These are phyloP conservation scores for Manduca sexta DNA, from an alignment of 1,140 invertebrate genomes.

Conservation along the genomic window DNA sequence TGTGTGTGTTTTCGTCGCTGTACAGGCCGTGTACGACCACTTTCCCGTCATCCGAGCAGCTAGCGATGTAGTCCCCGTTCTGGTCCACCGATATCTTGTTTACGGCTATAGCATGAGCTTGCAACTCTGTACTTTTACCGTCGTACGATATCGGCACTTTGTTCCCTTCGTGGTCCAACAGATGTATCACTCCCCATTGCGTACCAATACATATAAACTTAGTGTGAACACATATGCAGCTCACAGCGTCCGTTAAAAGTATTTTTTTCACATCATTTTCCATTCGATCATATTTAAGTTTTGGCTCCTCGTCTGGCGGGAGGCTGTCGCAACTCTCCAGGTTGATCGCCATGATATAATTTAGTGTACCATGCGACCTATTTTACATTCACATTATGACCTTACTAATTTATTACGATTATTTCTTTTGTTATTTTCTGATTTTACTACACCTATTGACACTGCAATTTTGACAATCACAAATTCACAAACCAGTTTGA, in stretches of 20 bases:
- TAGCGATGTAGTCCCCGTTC: constrained; percentile 90
- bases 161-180: constrained; percentile 95
- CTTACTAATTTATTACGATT: background rate
- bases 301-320: constrained; percentile 86
- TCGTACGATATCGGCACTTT: constrained; percentile 75
- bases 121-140: constrained; percentile 79
- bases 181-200: constrained; percentile 90
- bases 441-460: background rate
- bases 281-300: constrained; percentile 93
- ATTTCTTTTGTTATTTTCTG: constrained; percentile 2
- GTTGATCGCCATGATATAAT: constrained; percentile 43
- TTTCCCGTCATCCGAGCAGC: constrained; percentile 96
- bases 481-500: background rate
- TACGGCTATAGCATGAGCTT: constrained; percentile 89
- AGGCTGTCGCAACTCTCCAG: constrained; percentile 58
- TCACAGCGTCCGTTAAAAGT: constrained; percentile 90
- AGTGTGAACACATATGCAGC: constrained; percentile 92
- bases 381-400: constrained; percentile 6
- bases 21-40: constrained; percentile 89
- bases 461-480: background rate
- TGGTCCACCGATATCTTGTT: constrained; percentile 96
- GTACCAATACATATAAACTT: constrained; percentile 97
- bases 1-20: constrained; percentile 86
- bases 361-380: background rate
- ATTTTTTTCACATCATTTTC: constrained; percentile 91